phyloP scores from a whole-genome alignment of 2,888 invertebrate species.

The Strigamia maritima region DNA sequence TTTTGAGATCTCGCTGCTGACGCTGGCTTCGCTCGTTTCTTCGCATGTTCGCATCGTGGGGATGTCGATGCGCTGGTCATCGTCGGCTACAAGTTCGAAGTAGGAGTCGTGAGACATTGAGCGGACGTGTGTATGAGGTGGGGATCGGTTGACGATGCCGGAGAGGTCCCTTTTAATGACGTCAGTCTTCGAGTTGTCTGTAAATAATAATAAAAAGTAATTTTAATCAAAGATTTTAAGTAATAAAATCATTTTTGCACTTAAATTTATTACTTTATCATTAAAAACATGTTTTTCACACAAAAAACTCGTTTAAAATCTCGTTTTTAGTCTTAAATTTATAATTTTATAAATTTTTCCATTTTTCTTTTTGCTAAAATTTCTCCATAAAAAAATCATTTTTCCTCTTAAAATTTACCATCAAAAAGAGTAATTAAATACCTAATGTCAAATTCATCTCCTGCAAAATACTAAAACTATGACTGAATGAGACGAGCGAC shows the following conservation, averaged over 20 bases:
- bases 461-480: slow-evolving; percentile 9
- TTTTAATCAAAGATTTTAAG: neutral
- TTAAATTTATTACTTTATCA: no score
- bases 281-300: no score
- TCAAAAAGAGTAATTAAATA: no score
- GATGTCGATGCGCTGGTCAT: slow-evolving; percentile 47
- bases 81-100: slow-evolving; percentile 64
- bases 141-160: neutral
- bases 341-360: no score
- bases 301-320: no score
- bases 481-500: slow-evolving; percentile 58
- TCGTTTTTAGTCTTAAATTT: no score
- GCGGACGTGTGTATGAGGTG: slow-evolving; percentile 48
- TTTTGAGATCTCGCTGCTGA: slow-evolving; percentile 37
- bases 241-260: neutral
- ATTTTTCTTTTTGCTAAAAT: no score
- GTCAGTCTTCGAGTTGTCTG: neutral
- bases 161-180: neutral
- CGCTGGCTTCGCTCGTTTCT: neutral
- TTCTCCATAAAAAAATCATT: no score
- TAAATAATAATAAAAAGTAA: neutral
- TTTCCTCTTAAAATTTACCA: neutral
- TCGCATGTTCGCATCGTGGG: slow-evolving; percentile 35
- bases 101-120: slow-evolving; percentile 92
- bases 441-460: neutral